Base-by-base conservation (phyloP, 2,113 vertebrate species). In the Dryoscopus gambensis region DNA sequence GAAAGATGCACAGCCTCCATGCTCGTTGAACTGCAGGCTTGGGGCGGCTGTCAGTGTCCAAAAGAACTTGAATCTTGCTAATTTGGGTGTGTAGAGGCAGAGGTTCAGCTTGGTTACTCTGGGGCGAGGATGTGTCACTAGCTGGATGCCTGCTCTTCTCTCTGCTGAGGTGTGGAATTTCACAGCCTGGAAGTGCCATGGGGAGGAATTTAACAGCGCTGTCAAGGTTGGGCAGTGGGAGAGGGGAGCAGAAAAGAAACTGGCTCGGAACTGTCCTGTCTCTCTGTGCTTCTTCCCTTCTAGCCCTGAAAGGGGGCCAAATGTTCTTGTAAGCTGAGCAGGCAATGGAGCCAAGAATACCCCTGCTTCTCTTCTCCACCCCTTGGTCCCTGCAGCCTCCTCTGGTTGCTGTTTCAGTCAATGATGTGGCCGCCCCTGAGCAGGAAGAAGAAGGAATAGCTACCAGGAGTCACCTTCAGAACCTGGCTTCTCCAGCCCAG, bases 11-110 rank as follows among this genome's bases (percentile, higher is more conserved):
- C 2, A 88, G 68, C 50, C 39, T 83, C 55, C 57, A 49, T 0
- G 0, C 24, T 2, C 3, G 0, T 18, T 40, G 23, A 46, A 9
- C 44, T 28, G 7, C 63, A 24, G 70, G 18, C 25, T 10, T 55
- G 79, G 63, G 28, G 20, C 0, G 8, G 33, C 74, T 27, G 20
- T 21, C 47, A 76, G 52, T 0, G 2, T 42, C 55, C 79, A 77
- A 68, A 31, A 6, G 47, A 85, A 37, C 37, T 35, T 6, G 22
- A 46, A 27, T 70, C 67, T 60, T 75, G 23, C 5, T 39, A 28
- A 44, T 89, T 25, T 57, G 40, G 49, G n/a, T 49, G 33, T 2
- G 5, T 5, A 47, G 39, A 84, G 49, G 33, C 33, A 82, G 65
- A 90, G 60, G 57, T 80, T 79, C 31, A 80, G 12, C 30, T 69